Base-by-base conservation (phyloP, 1,140 invertebrate genomes). In the Phthorimaea operculella region DNA sequence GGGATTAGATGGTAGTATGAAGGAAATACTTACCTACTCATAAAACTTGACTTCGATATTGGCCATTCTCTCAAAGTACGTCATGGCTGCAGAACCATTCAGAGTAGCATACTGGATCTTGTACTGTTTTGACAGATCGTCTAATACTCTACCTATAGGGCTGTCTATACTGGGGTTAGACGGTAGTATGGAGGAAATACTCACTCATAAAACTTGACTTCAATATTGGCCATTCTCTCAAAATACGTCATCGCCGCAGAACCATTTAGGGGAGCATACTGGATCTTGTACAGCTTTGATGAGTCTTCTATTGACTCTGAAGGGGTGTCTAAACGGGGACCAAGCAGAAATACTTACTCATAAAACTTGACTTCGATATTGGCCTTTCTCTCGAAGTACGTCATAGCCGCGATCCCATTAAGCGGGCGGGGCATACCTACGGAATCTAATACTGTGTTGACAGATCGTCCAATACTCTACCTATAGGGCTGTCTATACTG, bases 341-440 rank as follows among this genome's bases (percentile, higher is more conserved):
- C n/a, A n/a, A n/a, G n/a, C 47, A 98, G n/a, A n/a, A 34, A 7
- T 14, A 49, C 47, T 89, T 81, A 98, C 96, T 97, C 94, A 76
- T 99, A 99, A 85, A 99, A 99, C 63, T 89, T 90, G 53, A 92
- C 89, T 85, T 99, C 98, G 60, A 99, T 99, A 63, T 96, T 90
- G 4, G 96, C 93, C 97, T 99, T 99, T 50, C 97, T 87, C 69
- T 97, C 88, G 76, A 99, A 99, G 79, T 99, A 99, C 0, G 92
- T 94, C 89, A 96, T 94, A 0, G 95, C 93, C 0, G 93, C 88
- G 0, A 94, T 94, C 0, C 93, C 92, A 54, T 94, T 90, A 0
- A 94, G 74, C 0, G 97, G 96, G n/a, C n/a, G n/a, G n/a, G n/a
- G n/a, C n/a, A n/a, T n/a, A n/a, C n/a, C n/a, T n/a, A n/a, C n/a